Conservation (phyloP, 2,797 vertebrate genomes). For the Chloroceryle inda region DNA sequence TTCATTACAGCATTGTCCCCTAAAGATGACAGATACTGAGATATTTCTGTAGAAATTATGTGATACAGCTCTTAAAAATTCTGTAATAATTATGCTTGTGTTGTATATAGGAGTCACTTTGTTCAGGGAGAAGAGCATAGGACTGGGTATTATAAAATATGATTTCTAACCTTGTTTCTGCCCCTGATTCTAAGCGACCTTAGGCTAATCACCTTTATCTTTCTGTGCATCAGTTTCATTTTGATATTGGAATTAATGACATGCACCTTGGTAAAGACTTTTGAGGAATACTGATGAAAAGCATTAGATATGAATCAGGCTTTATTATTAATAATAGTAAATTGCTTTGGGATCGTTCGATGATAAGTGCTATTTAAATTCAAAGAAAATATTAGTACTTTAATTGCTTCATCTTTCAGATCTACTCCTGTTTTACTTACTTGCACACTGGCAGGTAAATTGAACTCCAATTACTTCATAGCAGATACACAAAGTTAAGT, state of each 20-base stretch:
- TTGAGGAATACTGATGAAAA: conserved; percentile 63
- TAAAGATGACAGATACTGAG: neutral
- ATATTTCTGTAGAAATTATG: conserved; percentile 9
- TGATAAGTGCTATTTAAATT: conserved; percentile 52
- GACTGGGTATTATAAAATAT: neutral
- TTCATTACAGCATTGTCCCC: neutral
- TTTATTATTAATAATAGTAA: conserved; percentile 66
- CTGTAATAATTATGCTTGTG: conserved; percentile 27
- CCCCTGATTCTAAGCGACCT: neutral
- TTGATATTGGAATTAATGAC: conserved; percentile 55
- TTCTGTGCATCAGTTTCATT: conserved; percentile 43
- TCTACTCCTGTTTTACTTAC: conserved; percentile 21
- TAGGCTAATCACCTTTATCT: conserved; percentile 45
- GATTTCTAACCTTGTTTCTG: conserved; percentile 28
- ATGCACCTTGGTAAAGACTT: conserved; percentile 36
- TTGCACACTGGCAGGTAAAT: conserved; percentile 43
- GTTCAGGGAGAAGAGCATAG: neutral
- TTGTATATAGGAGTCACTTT: conserved; percentile 6
- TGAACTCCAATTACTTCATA: neutral
- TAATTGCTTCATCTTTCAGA: conserved; percentile 67
- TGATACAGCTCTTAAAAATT: conserved; percentile 2
- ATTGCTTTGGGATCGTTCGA: conserved; percentile 55
- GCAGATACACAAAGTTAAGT: conserved; percentile 31
- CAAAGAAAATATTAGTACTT: conserved; percentile 61
- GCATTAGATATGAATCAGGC: conserved; percentile 52